Percentiles rank a stretch among this genome's conserved stretches.
These are phyloP conservation scores for Cossypha caffra DNA, from an alignment of 2,797 vertebrate species.

Conservation along the genomic window DNA sequence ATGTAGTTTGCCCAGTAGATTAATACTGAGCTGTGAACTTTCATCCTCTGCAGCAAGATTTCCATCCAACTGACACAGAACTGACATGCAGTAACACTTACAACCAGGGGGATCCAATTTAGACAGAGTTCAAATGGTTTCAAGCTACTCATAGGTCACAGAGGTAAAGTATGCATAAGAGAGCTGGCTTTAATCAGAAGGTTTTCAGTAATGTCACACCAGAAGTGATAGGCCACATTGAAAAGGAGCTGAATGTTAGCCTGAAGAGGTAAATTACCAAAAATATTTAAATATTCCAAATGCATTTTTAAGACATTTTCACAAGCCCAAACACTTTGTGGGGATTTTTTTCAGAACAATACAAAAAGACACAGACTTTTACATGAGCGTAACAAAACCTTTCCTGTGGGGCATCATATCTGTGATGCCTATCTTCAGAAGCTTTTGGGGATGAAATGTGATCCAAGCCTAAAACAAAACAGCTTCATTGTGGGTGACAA, in stretches of 20 bases:
- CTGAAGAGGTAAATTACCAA: conserved; percentile 24
- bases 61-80: conserved; percentile 65
- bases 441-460: neutral
- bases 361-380: neutral
- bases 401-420: neutral
- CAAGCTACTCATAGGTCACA: conserved; percentile 61
- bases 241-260: conserved; percentile 21
- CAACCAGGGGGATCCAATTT: conserved; percentile 58
- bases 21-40: conserved; percentile 63
- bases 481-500: neutral
- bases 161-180: conserved; percentile 61
- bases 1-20: conserved; percentile 65
- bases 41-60: conserved; percentile 52
- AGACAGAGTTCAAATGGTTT: conserved; percentile 64
- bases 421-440: neutral
- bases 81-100: conserved; percentile 55
- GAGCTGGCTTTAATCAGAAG: conserved; percentile 58
- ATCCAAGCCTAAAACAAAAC: neutral
- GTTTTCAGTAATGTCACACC: conserved; percentile 48
- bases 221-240: conserved; percentile 29
- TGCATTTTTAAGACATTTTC: neutral
- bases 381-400: neutral
- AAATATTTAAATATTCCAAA: conserved; percentile 4
- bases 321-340: neutral
- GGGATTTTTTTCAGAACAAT: neutral